Evolutionary conservation across 2,113 vertebrate species (phyloP).

Genomic region (Rattus rattus): DNA sequence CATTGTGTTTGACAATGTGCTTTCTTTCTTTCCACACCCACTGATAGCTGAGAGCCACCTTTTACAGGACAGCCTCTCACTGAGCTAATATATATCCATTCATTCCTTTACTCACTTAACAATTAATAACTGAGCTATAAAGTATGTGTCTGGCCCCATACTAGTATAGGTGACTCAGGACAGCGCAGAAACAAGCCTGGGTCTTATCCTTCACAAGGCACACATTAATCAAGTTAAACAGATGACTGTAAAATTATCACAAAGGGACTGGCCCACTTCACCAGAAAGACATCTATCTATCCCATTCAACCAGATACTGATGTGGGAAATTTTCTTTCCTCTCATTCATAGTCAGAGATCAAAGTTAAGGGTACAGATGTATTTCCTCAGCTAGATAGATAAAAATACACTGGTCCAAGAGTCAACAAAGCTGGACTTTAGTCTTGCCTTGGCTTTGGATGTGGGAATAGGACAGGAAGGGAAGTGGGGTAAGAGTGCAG

Average conservation of each 20-base stretch:
- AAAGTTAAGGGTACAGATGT: slow-evolving; percentile 15
- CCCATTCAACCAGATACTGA: not conserved
- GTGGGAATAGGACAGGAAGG: not conserved
- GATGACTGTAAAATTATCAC: not conserved
- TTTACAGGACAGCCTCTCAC: slow-evolving; percentile 42
- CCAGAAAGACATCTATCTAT: not conserved
- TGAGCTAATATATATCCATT: not conserved
- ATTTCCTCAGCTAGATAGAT: not conserved
- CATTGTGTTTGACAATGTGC: slow-evolving; percentile 39
- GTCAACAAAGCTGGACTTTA: slow-evolving; percentile 34
- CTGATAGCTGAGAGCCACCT: not conserved
- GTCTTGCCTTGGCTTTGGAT: slow-evolving; percentile 20
- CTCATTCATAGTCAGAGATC: slow-evolving; percentile 38
- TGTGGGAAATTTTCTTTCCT: slow-evolving; percentile 15
- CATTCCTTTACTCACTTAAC: not conserved
- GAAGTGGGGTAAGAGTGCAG: not conserved
- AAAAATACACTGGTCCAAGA: not conserved
- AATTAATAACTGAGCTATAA: slow-evolving; percentile 17
- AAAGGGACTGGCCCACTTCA: not conserved
- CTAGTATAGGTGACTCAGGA: slow-evolving; percentile 28
- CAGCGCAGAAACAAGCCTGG: not conserved
- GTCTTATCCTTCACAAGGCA: not conserved
- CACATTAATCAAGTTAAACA: not conserved
- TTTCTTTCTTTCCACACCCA: slow-evolving; percentile 39
- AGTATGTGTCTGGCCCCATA: not conserved